Base-by-base conservation (phyloP, 2,113 vertebrate genomes). In the Oncorhynchus kisutch region DNA sequence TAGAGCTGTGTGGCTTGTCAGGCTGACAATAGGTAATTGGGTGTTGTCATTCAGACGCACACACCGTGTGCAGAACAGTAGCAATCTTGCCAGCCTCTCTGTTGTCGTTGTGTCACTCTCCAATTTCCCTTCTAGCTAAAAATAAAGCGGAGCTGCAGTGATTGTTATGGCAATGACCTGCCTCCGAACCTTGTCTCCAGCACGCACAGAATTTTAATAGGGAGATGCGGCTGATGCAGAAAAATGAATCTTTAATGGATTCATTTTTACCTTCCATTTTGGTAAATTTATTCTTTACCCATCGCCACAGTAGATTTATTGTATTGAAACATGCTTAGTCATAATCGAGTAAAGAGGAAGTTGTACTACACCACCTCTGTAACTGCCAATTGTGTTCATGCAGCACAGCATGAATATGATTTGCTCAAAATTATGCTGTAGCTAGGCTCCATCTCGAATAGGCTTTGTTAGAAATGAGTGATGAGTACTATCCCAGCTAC, bases 21-120 rank as follows among this genome's bases (percentile, higher is more conserved):
- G 82, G 80, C 72, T 84, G 83, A 78, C 83, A 85, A 86, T 89
- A 73, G 64, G 73, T 85, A 82, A 89, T 86, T 86, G 85, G 76
- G 83, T 83, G 84, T 85, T 81, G 81, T 83, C 82, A 84, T 80
- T 81, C 75, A 85, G 81, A 76, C 54, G 48, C 25, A 24, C 29
- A 64, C 71, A 73, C 57, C 39, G 57, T 39, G 27, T 83, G 84
- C 20, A 11, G 18, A 69, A 45, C 67, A 9, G 67, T 20, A 39
- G 67, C 29, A 34, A 6, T 69, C 34, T 85, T 81, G 72, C 65
- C 75, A 72, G 77, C 71, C 77, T 87, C 82, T 81, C 22, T 76
- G 51, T 54, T 62, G 73, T 70, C 25, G 49, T 82, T 27, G 54
- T 78, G 78, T 78, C 81, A 74, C 80, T 77, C 70, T 80, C 73